These are phyloP conservation scores for Accipiter cooperii DNA, from an alignment of 2,113 vertebrate species.

Conservation along the genomic window DNA sequence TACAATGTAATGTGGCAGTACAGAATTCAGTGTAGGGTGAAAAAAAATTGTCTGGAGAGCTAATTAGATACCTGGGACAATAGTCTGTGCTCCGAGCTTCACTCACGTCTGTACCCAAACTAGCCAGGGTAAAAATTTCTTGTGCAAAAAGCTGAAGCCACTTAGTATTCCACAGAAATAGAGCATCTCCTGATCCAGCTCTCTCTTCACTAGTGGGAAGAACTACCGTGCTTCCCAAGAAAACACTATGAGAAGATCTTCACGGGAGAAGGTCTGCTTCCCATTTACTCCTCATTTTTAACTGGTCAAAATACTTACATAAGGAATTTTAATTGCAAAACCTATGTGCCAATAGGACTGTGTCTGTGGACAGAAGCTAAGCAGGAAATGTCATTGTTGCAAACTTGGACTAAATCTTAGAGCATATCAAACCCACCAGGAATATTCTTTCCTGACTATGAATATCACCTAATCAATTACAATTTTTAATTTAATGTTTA, in stretches of 20 bases:
- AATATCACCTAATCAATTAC: background rate
- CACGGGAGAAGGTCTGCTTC: background rate
- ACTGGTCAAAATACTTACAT: background rate
- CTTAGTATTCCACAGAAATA: background rate
- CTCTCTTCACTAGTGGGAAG: background rate
- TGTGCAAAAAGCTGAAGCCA: background rate
- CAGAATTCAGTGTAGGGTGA: background rate
- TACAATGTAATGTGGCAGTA: background rate
- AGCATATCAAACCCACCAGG: background rate
- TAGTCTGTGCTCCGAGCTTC: background rate
- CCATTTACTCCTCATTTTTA: background rate
- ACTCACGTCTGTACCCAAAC: background rate
- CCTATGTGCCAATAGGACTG: background rate
- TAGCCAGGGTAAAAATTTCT: background rate
- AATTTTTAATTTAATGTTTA: background rate
- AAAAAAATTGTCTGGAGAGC: background rate
- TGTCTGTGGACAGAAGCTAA: background rate
- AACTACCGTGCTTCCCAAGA: background rate
- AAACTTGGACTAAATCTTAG: background rate
- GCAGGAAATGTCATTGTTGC: background rate
- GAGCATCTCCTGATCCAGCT: background rate
- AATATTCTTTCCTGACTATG: background rate
- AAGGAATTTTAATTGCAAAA: background rate
- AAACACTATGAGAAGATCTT: background rate
- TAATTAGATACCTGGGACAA: background rate